phyloP scores from a whole-genome alignment of 2,113 vertebrate genomes.

The Tachysurus vachellii region DNA sequence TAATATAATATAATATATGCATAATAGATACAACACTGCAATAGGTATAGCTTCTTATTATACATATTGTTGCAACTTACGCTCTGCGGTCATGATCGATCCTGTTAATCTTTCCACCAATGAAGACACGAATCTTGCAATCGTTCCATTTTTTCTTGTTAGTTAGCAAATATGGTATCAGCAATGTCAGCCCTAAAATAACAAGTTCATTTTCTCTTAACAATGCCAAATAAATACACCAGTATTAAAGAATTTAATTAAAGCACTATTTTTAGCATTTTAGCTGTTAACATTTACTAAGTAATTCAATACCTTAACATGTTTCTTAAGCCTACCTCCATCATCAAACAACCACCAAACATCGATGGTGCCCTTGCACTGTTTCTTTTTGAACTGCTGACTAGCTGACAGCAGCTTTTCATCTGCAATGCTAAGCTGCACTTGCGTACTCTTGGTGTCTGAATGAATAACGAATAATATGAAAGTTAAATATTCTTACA shows the following conservation, averaged over 20 bases:
- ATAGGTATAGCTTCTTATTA: neutral
- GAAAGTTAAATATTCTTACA: neutral
- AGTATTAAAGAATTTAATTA: neutral
- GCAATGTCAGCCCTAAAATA: conserved; percentile 83
- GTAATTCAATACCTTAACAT: neutral
- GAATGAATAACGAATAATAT: conserved; percentile 6
- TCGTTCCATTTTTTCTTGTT: conserved; percentile 80
- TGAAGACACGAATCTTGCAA: conserved; percentile 76
- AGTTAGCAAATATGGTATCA: conserved; percentile 95
- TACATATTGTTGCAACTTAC: conserved; percentile 73
- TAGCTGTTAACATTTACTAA: neutral
- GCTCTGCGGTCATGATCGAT: conserved; percentile 97
- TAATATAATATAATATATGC: too few relatives aligned
- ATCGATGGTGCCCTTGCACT: conserved; percentile 94
- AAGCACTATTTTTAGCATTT: neutral
- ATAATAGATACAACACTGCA: neutral
- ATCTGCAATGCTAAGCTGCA: conserved; percentile 81
- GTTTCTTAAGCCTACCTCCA: conserved; percentile 77
- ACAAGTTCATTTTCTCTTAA: neutral
- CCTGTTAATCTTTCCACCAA: conserved; percentile 88
- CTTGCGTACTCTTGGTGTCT: conserved; percentile 77
- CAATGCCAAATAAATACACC: neutral
- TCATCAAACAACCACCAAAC: conserved; percentile 99
- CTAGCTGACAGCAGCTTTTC: conserved; percentile 89
- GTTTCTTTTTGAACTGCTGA: conserved; percentile 91